Base-by-base conservation (phyloP, 2,888 invertebrate genomes). In the Dynastes hyllus region DNA sequence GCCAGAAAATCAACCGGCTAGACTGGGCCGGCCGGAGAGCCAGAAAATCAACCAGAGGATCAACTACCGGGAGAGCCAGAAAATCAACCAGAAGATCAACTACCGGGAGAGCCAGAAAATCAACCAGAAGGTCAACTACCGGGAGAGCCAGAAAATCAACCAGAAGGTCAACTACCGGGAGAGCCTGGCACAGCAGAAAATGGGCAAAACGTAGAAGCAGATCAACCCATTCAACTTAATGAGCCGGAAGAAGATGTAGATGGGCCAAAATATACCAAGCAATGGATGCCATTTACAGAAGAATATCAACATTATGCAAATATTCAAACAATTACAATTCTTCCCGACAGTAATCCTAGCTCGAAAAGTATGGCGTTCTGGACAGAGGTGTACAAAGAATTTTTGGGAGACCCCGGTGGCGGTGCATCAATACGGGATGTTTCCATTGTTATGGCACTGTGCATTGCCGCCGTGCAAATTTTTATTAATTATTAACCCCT, bases 341-440 rank as follows among this genome's bases (percentile, higher is more conserved):
- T 81, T 50, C 22, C 45, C 32, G 82, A 82, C 16, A 76, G 80
- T 8, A 81, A 86, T 80, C 86, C 86, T 2, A 86, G 86, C 40
- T 58, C 50, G 9, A 83, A 84, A 6, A 82, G 84, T 51, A 82
- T 87, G 81, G 78, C 82, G 8, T 86, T 88, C 78, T 88, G 87
- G 87, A 76, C 79, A 29, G 77, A 81, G 0, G 76, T 84, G 6
- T 82, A 77, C 66, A 73, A 63, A n/a, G 71, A 71, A 32, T 71
- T 71, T 55, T 71, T 71, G 53, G 37, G 71, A 32, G n/a, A 13
- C 40, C 1, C 29, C 5, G 55, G 51, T 8, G n/a, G 13, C 29
- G 13, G 4, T 8, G 11, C 53, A 3, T 53, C 32, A 55, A 6
- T n/a, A 16, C 16, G 2, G n/a, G n/a, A n/a, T 55, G 16, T 16